Evolutionary conservation across 2,113 vertebrate genomes (phyloP), one percentile per base, ranked within the genome.

Genomic region (Arenaria interpres): DNA sequence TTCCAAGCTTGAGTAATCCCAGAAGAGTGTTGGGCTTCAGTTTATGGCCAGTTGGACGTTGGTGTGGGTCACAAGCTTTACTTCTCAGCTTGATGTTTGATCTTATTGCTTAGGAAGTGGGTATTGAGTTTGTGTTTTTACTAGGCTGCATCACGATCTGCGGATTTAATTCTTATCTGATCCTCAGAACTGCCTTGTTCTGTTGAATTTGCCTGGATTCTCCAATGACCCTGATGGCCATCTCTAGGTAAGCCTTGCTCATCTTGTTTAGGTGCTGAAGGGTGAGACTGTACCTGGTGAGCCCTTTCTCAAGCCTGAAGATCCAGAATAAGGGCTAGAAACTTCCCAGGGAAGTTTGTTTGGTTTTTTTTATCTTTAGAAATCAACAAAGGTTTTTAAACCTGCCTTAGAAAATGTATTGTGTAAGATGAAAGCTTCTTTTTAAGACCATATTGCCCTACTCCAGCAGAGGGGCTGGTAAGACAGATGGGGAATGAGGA

Each of bases 11-110:
- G 5, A 33, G 1, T 8, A 5, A 2, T 11, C 2, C 10, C 3
- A 6, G 5, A 3, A 1, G 0, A 12, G 1, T 1, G 0, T 1
- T 24, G 4, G 6, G 14, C 0, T 73, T 43, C 2, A 9, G 4
- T 7, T 37, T 51, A 2, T 11, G 6, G 17, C 5, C 1, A 7
- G 2, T 1, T 51, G 0, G 12, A n/a, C 1, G 3, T 45, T 6
- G 8, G 0, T 72, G 2, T 8, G 3, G 15, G 0, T 1, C 0
- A 21, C 4, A 0, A 12, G 0, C 1, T 2, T 33, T 0, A 0
- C 2, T 8, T n/a, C 1, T 1, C 0, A 28, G 10, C 2, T 46
- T 39, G 2, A 2, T 48, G 2, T 25, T 28, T 3, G 11, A 2
- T 23, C 2, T 50, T 41, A 14, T 41, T 13, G 14, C 12, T 41